These are phyloP conservation scores for Octopus sinensis DNA, from an alignment of 1,140 invertebrate species.

Conservation along the genomic window DNA sequence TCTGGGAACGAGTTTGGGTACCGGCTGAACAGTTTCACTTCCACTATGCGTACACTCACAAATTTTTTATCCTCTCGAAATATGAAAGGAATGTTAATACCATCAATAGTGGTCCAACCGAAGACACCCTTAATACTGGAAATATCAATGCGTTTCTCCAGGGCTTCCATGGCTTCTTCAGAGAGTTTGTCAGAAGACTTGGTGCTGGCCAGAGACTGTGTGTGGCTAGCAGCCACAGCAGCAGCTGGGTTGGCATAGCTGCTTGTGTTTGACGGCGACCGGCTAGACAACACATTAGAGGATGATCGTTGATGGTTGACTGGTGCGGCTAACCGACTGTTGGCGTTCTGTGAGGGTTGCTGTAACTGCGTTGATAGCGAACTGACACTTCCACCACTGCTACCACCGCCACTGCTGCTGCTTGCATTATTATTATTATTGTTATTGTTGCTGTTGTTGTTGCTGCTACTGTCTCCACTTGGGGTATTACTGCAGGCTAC, in stretches of 20 bases:
- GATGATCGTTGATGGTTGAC: background rate
- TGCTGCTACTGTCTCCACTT: background rate
- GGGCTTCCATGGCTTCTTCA: conserved; percentile 2
- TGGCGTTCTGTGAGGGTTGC: background rate
- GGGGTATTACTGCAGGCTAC: too few relatives aligned
- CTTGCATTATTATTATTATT: background rate
- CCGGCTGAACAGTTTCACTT: conserved; percentile 63
- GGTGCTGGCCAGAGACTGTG: background rate
- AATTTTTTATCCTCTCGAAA: conserved; percentile 79
- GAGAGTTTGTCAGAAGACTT: background rate
- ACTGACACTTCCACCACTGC: background rate
- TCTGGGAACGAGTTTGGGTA: conserved; percentile 61
- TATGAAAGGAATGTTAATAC: conserved; percentile 83
- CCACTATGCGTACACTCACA: conserved; percentile 86
- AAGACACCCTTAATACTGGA: conserved; percentile 70
- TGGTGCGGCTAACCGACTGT: background rate
- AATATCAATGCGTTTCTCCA: conserved; percentile 26
- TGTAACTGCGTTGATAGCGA: background rate
- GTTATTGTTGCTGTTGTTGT: background rate
- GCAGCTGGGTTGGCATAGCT: background rate
- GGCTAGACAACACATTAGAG: background rate
- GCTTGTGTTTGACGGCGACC: background rate
- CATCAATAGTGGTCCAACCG: conserved; percentile 83
- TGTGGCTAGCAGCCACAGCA: background rate
- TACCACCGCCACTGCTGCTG: background rate